phyloP scores from a whole-genome alignment of 2,888 invertebrate species.

The Ophraella communa region DNA sequence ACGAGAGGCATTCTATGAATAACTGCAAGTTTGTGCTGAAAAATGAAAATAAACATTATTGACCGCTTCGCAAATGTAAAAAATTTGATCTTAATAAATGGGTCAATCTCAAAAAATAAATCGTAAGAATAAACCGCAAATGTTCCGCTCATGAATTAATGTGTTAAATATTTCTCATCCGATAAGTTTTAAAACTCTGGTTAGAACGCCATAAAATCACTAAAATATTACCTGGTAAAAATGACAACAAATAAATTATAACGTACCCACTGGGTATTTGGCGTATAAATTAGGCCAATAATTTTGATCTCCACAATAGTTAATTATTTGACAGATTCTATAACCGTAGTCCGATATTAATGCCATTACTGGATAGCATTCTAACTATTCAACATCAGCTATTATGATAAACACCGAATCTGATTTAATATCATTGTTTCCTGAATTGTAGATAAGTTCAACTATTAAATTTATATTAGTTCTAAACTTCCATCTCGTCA shows the following conservation, averaged over 20 bases:
- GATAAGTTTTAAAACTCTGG: no score
- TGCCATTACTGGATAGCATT: constrained; percentile 19
- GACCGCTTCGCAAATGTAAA: no score
- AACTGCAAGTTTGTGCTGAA: no score
- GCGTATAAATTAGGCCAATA: neutral
- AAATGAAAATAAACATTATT: no score
- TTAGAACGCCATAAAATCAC: no score
- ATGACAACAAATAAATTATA: neutral
- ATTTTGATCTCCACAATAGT: constrained; percentile 8
- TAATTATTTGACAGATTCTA: constrained; percentile 20
- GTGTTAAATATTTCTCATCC: no score
- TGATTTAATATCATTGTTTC: constrained; percentile 27
- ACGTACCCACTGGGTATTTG: neutral
- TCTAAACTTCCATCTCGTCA: constrained; percentile 17
- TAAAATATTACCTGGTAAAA: neutral
- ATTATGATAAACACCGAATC: constrained; percentile 30
- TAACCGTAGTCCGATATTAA: constrained; percentile 22
- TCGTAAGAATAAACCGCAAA: no score
- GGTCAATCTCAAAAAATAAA: no score
- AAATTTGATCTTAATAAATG: no score
- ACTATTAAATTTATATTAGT: constrained; percentile 28
- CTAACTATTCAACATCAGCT: neutral
- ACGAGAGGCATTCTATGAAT: no score
- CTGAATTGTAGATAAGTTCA: constrained; percentile 24
- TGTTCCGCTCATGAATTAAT: no score